phyloP scores from a whole-genome alignment of 2,797 vertebrate genomes.

The Sebastes variabilis region DNA sequence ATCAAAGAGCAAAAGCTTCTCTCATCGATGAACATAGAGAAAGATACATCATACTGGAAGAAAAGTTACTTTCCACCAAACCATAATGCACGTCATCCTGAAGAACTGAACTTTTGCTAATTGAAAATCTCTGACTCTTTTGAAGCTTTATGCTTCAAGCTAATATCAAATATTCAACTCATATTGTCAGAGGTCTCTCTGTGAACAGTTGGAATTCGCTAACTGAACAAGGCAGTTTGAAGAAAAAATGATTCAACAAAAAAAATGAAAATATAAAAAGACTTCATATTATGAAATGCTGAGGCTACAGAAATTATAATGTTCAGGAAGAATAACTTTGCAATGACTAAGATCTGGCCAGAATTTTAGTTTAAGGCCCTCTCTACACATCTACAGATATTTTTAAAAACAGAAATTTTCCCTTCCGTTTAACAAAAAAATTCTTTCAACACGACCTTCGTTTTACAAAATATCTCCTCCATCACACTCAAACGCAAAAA shows the following conservation, averaged over 20 bases:
- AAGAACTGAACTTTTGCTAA: background rate
- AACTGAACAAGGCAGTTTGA: background rate
- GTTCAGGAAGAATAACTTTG: background rate
- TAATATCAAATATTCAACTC: background rate
- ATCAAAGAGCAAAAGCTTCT: background rate
- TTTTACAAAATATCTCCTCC: no score
- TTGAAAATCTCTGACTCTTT: background rate
- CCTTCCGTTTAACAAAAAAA: no score
- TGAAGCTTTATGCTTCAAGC: background rate
- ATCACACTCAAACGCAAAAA: no score
- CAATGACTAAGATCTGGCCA: no score
- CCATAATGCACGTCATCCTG: background rate
- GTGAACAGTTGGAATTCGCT: background rate
- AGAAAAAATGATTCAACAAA: background rate
- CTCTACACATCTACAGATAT: no score
- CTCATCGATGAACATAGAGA: background rate
- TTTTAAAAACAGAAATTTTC: no score
- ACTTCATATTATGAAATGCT: background rate
- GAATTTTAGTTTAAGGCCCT: no score
- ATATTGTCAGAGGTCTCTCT: background rate
- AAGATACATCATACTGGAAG: background rate
- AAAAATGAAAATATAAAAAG: background rate
- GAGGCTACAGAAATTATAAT: background rate
- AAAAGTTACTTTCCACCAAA: background rate
- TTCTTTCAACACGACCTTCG: no score